Evolutionary conservation across 2,113 vertebrate species (phyloP).

Genomic region (Haemorhous mexicanus): DNA sequence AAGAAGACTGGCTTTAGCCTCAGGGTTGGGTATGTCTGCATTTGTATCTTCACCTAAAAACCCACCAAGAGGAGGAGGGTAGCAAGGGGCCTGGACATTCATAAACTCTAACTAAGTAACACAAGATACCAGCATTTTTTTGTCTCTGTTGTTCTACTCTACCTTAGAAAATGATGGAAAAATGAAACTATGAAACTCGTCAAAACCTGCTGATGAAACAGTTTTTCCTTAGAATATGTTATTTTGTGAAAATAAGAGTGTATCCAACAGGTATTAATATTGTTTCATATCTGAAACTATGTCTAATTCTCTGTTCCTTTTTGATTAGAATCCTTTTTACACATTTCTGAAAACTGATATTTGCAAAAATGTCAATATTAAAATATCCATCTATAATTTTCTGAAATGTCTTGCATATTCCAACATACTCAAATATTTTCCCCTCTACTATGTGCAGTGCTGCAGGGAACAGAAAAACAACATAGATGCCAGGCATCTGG

Average conservation of each 20-base stretch:
- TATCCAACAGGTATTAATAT: neutral
- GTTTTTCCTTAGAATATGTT: neutral
- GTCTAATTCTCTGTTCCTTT: neutral
- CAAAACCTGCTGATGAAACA: neutral
- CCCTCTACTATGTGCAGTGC: neutral
- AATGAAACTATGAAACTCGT: neutral
- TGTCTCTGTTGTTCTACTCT: neutral
- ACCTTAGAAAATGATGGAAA: neutral
- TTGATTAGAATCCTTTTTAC: neutral
- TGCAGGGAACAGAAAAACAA: neutral
- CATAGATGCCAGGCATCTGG: accelerated
- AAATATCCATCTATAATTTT: neutral
- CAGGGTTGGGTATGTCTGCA: accelerated
- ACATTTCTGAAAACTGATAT: neutral
- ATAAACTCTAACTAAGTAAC: neutral
- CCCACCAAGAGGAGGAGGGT: neutral
- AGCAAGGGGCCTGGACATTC: neutral
- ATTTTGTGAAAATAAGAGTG: neutral
- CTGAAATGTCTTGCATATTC: neutral
- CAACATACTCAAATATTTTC: neutral
- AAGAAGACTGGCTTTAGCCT: neutral
- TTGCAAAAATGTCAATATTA: neutral
- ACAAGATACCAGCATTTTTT: neutral
- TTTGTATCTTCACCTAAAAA: neutral
- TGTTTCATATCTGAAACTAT: neutral